Base-by-base conservation (phyloP, 2,113 vertebrate genomes). In the Egretta garzetta region DNA sequence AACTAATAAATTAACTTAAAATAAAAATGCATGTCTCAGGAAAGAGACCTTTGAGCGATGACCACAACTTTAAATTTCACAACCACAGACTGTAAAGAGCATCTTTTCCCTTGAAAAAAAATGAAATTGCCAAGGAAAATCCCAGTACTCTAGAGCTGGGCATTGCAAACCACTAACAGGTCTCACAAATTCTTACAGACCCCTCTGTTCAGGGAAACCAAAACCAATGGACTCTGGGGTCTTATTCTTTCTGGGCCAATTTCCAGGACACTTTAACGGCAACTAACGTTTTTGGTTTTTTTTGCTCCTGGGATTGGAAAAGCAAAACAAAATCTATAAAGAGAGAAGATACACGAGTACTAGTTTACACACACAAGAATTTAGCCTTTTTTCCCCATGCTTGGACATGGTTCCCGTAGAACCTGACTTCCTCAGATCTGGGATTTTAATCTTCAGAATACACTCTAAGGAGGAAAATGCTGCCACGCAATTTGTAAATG, bases 341-440 rank as follows among this genome's bases (percentile, higher is more conserved):
- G 41, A 56, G 35, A 68, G 28, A 67, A 77, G 13, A 7, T 33
- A 58, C 11, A 47, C 8, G 52, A 76, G 73, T 5, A 58, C 19
- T 41, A 15, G 12, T 53, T 37, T 30, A 63, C 39, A 32, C 3
- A 13, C 8, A 60, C 5, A 35, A 6, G 7, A 50, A 33, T 24
- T 74, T 47, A 32, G 7, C 14, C 7, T 30, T 53, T 59, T 76
- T 49, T 10, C 27, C 17, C 39, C 22, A 16, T 0, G 0, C 10
- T 50, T 59, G 17, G n/a, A 58, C 12, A 27, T 12, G 7, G 14
- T n/a, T 59, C 1, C 1, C 43, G 21, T n/a, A 80, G 26, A 63
- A 74, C 14, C 1, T 14, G 22, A n/a, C 8, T 37, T 80, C 33
- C 50, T 75, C 55, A 14, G n/a, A 35, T 43, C 6, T 37, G 9